Conservation (phyloP, 2,797 vertebrate genomes). For the Austrolebias charrua region DNA sequence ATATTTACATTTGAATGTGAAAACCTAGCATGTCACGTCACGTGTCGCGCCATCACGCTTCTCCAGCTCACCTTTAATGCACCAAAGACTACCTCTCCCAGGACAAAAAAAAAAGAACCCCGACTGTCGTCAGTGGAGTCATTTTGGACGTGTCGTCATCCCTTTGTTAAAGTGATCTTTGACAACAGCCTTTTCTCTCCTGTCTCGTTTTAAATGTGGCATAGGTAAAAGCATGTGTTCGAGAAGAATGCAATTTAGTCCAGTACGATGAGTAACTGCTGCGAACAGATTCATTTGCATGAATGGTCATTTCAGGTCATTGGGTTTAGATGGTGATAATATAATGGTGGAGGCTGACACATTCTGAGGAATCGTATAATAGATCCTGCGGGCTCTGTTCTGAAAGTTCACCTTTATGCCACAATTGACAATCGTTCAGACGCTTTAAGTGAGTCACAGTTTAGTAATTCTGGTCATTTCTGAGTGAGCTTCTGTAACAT, state of each 20-base stretch:
- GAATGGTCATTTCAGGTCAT: constrained; percentile 43
- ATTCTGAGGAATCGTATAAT: constrained; percentile 64
- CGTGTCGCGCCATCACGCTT: background rate
- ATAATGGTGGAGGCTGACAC: constrained; percentile 60
- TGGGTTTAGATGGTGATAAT: constrained; percentile 49
- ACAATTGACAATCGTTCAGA: constrained; percentile 30
- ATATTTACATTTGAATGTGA: too few relatives aligned
- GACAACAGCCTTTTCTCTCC: constrained; percentile 42
- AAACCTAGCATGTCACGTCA: too few relatives aligned
- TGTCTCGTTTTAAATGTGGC: constrained; percentile 30
- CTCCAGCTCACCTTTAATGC: background rate
- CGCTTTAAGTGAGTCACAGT: constrained; percentile 55
- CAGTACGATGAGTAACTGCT: constrained; percentile 42
- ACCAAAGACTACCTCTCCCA: constrained; percentile 7
- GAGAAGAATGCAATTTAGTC: constrained; percentile 43
- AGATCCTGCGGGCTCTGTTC: constrained; percentile 44
- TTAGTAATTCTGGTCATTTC: constrained; percentile 40
- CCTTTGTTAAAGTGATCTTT: constrained; percentile 43
- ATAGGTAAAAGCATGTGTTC: constrained; percentile 37
- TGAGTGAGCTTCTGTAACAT: constrained; percentile 36
- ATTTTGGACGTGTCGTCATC: constrained; percentile 28
- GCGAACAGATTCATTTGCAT: constrained; percentile 39
- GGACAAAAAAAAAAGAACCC: constrained; percentile 20
- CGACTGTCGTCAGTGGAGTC: constrained; percentile 28
- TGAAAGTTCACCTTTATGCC: constrained; percentile 44